phyloP scores from a whole-genome alignment of 2,113 vertebrate genomes.

The Brienomyrus longianalis region DNA sequence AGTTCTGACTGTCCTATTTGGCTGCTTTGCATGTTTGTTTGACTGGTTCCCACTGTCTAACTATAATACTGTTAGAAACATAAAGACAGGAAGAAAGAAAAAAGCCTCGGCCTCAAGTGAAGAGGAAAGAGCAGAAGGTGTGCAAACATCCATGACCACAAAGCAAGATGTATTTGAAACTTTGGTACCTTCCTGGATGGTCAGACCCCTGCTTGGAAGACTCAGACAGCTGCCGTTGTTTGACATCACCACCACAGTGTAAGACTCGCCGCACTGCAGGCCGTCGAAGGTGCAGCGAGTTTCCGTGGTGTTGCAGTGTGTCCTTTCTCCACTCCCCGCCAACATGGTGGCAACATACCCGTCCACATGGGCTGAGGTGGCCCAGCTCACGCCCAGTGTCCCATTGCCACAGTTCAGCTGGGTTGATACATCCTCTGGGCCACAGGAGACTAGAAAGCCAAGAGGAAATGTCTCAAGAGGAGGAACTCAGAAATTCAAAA shows the following conservation, averaged over 20 bases:
- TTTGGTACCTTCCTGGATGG: constrained; percentile 45
- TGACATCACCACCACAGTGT: constrained; percentile 47
- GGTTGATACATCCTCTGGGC: constrained; percentile 38
- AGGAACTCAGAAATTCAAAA: not conserved
- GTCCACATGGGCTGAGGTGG: constrained; percentile 2
- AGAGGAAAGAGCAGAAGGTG: not conserved
- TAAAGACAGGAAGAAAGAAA: not conserved
- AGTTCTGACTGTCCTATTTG: not conserved
- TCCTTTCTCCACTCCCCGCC: not conserved
- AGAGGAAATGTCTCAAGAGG: not conserved
- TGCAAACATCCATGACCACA: not conserved
- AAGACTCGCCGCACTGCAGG: constrained; percentile 46
- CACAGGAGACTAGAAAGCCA: constrained; percentile 55
- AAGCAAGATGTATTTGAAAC: not conserved
- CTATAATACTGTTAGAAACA: not conserved
- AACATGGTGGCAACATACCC: constrained; percentile 41
- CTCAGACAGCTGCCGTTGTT: constrained; percentile 49
- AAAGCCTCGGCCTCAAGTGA: not conserved
- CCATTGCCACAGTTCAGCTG: constrained; percentile 45
- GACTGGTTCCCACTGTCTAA: not conserved
- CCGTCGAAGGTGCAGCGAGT: constrained; percentile 25
- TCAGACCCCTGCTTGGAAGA: constrained; percentile 22
- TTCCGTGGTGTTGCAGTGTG: constrained; percentile 37
- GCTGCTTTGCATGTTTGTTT: not conserved
- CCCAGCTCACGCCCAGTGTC: constrained; percentile 44